Percentiles rank a stretch among this genome's conserved stretches.
Evolutionary conservation across 2,113 vertebrate species (phyloP).

Genomic region (Leptobrachium leishanense): DNA sequence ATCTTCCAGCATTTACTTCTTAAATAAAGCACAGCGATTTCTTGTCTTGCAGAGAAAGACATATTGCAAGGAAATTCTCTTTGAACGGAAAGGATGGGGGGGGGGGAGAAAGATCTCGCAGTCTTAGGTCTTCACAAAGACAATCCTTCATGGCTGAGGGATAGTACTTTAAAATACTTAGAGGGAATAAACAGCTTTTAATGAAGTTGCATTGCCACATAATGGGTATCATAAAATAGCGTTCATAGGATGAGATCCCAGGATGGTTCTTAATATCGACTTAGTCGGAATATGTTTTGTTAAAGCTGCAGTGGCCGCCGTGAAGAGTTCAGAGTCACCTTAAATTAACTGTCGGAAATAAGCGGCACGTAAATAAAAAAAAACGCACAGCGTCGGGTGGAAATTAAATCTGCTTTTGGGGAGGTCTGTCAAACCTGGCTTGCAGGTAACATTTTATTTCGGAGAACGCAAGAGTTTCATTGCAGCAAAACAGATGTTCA

Average conservation of each 20-base stretch:
- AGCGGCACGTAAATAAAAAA: slow-evolving; percentile 44
- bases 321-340: slow-evolving; percentile 72
- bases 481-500: slow-evolving; percentile 86
- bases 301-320: slow-evolving; percentile 65
- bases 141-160: slow-evolving; percentile 68
- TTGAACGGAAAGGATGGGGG: slow-evolving; percentile 5
- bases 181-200: slow-evolving; percentile 84
- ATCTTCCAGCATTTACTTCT: slow-evolving; percentile 23
- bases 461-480: slow-evolving; percentile 74
- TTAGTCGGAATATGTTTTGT: slow-evolving; percentile 67
- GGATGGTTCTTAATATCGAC: slow-evolving; percentile 80
- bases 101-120: slow-evolving; percentile 44
- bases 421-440: slow-evolving; percentile 74
- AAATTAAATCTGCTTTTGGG: slow-evolving; percentile 68
- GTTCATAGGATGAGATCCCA: slow-evolving; percentile 76
- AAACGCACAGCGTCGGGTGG: slow-evolving; percentile 61
- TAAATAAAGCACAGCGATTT: slow-evolving; percentile 42
- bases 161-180: slow-evolving; percentile 77
- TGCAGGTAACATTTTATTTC: slow-evolving; percentile 62
- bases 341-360: slow-evolving; percentile 79
- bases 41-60: slow-evolving; percentile 23
- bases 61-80: slow-evolving; percentile 38
- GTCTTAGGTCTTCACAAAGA: slow-evolving; percentile 49
- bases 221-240: slow-evolving; percentile 81
- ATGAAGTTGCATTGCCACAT: slow-evolving; percentile 82